These are phyloP conservation scores for Tetragnatha versicolor DNA, from an alignment of 1,140 invertebrate species.

Conservation along the genomic window DNA sequence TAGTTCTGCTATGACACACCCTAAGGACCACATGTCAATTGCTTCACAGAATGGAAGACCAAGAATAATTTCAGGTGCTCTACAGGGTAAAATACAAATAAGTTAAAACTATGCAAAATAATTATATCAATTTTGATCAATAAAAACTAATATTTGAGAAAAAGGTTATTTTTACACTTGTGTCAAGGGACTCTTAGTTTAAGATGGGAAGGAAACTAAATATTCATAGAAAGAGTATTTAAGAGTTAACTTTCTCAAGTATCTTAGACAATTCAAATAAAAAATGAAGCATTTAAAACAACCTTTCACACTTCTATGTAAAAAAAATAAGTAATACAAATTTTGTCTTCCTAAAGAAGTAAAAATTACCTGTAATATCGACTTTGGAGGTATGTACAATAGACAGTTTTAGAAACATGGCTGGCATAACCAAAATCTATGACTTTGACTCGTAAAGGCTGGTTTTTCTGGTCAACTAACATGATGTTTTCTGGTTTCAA, in stretches of 20 bases:
- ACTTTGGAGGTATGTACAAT: constrained; percentile 98
- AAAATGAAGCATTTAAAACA: no score
- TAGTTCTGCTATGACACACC: constrained; percentile 98
- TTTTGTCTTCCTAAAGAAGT: no score
- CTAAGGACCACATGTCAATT: constrained; percentile 99
- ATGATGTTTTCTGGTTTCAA: constrained; percentile 99
- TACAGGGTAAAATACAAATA: constrained; percentile 58
- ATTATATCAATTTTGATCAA: no score
- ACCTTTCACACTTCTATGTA: no score
- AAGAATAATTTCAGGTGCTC: constrained; percentile 98
- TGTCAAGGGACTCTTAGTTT: no score
- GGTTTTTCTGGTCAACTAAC: constrained; percentile 95
- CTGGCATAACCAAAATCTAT: constrained; percentile 99
- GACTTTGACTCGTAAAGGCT: constrained; percentile 85
- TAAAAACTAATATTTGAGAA: no score
- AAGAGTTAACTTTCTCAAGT: not conserved
- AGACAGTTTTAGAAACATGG: constrained; percentile 98
- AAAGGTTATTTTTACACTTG: no score
- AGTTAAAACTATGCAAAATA: not conserved
- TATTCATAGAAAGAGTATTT: no score
- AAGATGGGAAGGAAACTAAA: no score
- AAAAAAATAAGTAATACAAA: not conserved
- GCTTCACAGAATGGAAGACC: constrained; percentile 98
- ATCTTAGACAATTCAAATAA: not conserved
- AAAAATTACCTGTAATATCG: constrained; percentile 83